Evolutionary conservation across 2,797 vertebrate genomes (phyloP).

Genomic region (Sebastes aleutianus): DNA sequence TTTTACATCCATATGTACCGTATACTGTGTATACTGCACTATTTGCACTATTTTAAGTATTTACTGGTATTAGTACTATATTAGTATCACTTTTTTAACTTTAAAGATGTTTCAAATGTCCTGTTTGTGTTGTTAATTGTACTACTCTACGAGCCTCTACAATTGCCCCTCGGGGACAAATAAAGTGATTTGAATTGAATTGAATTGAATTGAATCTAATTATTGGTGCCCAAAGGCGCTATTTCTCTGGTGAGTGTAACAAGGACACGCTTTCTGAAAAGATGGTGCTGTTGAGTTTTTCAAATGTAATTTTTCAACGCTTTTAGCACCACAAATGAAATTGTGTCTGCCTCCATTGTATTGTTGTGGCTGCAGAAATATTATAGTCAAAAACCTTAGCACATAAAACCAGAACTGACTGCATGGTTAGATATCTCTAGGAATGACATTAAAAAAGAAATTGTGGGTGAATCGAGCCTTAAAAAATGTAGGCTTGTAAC

Average conservation of each 20-base stretch:
- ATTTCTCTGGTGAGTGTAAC: neutral
- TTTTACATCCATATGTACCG: too few species aligned
- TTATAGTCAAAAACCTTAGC: neutral
- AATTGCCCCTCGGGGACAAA: accelerated
- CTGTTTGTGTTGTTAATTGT: too few species aligned
- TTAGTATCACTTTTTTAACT: too few species aligned
- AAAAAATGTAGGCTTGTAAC: neutral
- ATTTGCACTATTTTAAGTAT: too few species aligned
- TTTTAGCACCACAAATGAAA: neutral
- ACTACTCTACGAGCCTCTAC: too few species aligned
- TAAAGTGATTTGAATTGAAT: too few species aligned
- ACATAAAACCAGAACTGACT: neutral
- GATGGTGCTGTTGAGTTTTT: neutral
- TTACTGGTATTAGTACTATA: too few species aligned
- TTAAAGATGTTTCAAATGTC: too few species aligned
- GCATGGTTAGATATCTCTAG: neutral
- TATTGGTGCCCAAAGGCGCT: neutral
- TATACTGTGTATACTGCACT: too few species aligned
- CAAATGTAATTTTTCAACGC: neutral
- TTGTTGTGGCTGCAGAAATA: neutral
- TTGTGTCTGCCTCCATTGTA: neutral
- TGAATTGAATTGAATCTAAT: neutral
- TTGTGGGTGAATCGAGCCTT: neutral
- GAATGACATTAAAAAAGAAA: neutral
- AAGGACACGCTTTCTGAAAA: neutral